phyloP scores from a whole-genome alignment of 1,140 invertebrate genomes.

The Coptotermes formosanus region DNA sequence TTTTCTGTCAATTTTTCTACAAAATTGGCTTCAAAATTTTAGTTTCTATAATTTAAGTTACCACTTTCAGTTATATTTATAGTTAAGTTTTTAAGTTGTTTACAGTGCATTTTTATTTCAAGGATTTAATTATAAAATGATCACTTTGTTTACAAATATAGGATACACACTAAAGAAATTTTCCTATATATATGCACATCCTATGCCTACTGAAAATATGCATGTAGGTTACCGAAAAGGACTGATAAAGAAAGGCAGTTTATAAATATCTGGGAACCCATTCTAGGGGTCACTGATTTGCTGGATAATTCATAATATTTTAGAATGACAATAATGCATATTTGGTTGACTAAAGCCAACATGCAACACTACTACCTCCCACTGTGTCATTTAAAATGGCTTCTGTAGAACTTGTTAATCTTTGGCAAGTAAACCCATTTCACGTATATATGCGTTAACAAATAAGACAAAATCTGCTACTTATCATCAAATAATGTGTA shows the following conservation, averaged over 20 bases:
- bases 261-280: not conserved
- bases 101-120: not conserved
- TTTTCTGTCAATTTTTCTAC: slow-evolving; percentile 10
- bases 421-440: not conserved
- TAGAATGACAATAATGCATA: not conserved
- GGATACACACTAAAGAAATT: not conserved
- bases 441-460: not conserved
- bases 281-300: not conserved
- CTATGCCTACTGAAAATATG: not conserved
- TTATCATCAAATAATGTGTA: no score
- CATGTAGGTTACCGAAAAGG: not conserved
- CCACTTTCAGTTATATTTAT: not conserved
- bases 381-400: no score
- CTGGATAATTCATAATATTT: no score
- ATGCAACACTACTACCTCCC: no score
- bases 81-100: not conserved
- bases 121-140: not conserved
- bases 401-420: not conserved
- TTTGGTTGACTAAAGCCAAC: not conserved
- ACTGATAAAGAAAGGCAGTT: no score
- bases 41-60: not conserved
- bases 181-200: not conserved
- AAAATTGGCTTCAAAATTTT: slow-evolving; percentile 11
- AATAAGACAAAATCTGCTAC: not conserved
- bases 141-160: not conserved